A percentile compares a stretch with the other conserved stretches of the same genome.
Evolutionary conservation across 2,113 vertebrate genomes (phyloP).

Genomic region (Felis chaus): DNA sequence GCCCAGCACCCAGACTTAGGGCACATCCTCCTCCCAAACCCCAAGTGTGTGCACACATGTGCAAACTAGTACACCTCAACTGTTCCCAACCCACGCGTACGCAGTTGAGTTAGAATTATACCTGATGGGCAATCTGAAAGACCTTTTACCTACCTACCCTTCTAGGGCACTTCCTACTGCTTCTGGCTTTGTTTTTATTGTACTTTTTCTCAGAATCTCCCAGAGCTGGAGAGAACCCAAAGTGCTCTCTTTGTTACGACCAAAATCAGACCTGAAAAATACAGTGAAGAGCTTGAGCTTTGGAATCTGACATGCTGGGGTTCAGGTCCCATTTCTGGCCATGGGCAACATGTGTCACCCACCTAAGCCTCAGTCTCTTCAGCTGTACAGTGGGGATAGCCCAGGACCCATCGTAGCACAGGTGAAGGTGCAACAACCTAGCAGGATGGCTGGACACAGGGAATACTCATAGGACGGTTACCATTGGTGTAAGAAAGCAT

Average conservation of each 20-base stretch:
- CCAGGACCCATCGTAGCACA: neutral
- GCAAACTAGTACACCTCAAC: neutral
- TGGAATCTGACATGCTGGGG: neutral
- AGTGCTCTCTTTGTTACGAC: neutral
- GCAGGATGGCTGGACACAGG: neutral
- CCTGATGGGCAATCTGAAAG: neutral
- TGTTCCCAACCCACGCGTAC: neutral
- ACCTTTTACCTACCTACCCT: neutral
- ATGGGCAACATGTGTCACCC: neutral
- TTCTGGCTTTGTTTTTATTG: neutral
- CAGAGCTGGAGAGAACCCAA: neutral
- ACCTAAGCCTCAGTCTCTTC: neutral
- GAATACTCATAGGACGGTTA: fast-evolving
- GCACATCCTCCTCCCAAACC: neutral
- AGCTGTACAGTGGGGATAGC: neutral
- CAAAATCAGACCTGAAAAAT: neutral
- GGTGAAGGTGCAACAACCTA: neutral
- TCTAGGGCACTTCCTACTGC: neutral
- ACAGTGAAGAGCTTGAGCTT: neutral
- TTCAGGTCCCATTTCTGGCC: neutral
- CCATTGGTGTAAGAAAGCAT: neutral
- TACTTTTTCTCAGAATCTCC: neutral
- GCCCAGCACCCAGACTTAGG: neutral
- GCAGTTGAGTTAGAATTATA: neutral
- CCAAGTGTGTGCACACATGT: neutral